A percentile compares a stretch with the other conserved stretches of the same genome.
Evolutionary conservation across 2,797 vertebrate species (phyloP).

Genomic region (Poeciliopsis turneri): DNA sequence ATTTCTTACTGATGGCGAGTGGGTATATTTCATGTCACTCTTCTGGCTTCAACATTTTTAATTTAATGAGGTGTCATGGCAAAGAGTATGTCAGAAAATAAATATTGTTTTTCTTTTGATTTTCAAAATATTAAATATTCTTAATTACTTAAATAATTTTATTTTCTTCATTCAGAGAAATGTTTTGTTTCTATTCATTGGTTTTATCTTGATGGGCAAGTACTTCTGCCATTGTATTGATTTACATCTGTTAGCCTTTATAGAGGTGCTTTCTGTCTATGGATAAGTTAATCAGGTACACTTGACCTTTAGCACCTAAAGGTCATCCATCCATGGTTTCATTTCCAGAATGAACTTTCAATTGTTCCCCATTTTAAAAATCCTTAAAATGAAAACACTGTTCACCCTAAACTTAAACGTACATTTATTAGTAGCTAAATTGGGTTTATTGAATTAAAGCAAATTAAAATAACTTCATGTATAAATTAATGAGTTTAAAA

Average conservation of each 20-base stretch:
- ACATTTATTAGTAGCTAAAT: background rate
- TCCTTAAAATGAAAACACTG: background rate
- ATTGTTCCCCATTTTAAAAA: background rate
- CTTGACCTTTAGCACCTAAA: background rate
- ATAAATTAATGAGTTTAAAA: background rate
- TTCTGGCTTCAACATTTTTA: background rate
- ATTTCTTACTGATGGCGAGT: background rate
- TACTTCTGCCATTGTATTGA: background rate
- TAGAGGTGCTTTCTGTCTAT: background rate
- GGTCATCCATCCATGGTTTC: background rate
- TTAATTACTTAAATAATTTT: background rate
- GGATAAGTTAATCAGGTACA: background rate
- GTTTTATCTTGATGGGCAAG: background rate
- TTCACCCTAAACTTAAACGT: background rate
- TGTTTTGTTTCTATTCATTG: background rate
- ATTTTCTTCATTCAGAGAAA: background rate
- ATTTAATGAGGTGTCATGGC: background rate
- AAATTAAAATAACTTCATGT: background rate
- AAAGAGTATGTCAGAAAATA: background rate
- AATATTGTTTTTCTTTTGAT: background rate
- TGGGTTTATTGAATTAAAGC: background rate
- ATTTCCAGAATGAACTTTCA: background rate
- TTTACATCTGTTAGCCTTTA: background rate
- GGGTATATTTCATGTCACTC: too few relatives aligned
- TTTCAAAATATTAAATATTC: background rate